Percentiles rank a stretch among this genome's conserved stretches.
These are phyloP conservation scores for Epirrhoe tristata DNA, from an alignment of 2,888 invertebrate species.

Conservation along the genomic window DNA sequence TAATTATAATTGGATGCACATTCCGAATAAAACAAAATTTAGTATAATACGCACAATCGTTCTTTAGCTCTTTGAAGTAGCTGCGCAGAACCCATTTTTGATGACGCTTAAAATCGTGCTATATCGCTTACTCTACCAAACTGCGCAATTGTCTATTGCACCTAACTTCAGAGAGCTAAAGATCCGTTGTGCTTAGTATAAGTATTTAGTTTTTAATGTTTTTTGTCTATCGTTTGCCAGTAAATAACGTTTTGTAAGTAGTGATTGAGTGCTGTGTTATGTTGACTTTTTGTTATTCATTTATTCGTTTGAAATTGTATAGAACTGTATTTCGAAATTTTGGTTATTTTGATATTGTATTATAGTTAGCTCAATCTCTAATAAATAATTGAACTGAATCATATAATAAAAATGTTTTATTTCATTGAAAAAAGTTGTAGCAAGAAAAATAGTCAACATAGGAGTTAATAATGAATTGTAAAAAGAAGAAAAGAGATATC, in stretches of 20 bases:
- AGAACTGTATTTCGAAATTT: constrained; percentile 34
- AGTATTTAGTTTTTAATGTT: constrained; percentile 41
- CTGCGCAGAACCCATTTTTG: no score
- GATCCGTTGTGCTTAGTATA: no score
- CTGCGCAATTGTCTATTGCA: no score
- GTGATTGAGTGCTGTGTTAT: constrained; percentile 75
- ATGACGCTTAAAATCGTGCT: no score
- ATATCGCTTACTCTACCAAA: no score
- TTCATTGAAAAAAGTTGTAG: neutral
- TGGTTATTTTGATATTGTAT: constrained; percentile 20
- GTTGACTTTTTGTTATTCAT: constrained; percentile 46
- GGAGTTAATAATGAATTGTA: no score
- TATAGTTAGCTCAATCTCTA: constrained; percentile 46
- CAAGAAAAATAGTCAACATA: no score
- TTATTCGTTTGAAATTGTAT: constrained; percentile 40
- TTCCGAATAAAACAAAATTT: constrained; percentile 54
- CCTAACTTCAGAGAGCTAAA: no score
- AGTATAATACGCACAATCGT: no score
- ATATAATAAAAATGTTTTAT: constrained; percentile 31
- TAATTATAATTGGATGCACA: constrained; percentile 55
- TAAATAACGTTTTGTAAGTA: constrained; percentile 54
- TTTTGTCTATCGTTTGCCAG: constrained; percentile 48
- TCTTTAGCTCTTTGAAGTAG: no score
- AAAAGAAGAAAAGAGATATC: no score
- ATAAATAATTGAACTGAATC: constrained; percentile 42